phyloP scores from a whole-genome alignment of 2,797 vertebrate genomes.

The Leptoclinus maculatus region DNA sequence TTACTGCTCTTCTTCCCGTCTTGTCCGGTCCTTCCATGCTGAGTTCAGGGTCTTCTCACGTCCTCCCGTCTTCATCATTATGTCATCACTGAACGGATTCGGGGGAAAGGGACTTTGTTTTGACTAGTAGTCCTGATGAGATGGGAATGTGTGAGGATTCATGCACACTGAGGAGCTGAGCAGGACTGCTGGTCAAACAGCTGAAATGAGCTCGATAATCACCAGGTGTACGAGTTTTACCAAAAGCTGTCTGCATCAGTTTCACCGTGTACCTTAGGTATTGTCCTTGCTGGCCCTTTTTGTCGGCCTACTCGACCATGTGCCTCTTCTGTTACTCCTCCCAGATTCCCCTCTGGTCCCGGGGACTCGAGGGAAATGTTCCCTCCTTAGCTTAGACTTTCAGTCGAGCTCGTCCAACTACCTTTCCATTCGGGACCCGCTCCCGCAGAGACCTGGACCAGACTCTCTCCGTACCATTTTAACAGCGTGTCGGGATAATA shows the following conservation, averaged over 20 bases:
- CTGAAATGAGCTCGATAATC: too few relatives aligned
- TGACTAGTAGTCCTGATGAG: too few relatives aligned
- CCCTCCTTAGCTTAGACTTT: neutral
- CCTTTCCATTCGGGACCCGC: neutral
- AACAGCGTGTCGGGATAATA: constrained; percentile 38
- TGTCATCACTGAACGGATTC: neutral
- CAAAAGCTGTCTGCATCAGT: neutral
- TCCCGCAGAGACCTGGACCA: neutral
- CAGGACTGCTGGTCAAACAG: too few relatives aligned
- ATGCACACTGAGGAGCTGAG: too few relatives aligned
- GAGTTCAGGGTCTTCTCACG: too few relatives aligned
- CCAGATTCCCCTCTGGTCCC: neutral
- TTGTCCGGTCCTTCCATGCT: neutral
- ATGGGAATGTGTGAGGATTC: too few relatives aligned
- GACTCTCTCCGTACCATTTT: neutral
- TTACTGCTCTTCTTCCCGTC: neutral
- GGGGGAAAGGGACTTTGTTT: neutral
- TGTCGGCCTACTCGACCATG: neutral
- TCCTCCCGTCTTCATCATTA: neutral
- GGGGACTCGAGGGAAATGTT: neutral
- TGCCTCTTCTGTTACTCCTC: neutral
- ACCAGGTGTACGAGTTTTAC: neutral
- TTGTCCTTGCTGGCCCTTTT: too few relatives aligned
- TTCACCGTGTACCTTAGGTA: neutral
- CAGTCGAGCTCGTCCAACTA: neutral